Percentiles rank a stretch among this genome's conserved stretches.
phyloP scores from a whole-genome alignment of 2,888 invertebrate species.

The Platypus cylindrus region DNA sequence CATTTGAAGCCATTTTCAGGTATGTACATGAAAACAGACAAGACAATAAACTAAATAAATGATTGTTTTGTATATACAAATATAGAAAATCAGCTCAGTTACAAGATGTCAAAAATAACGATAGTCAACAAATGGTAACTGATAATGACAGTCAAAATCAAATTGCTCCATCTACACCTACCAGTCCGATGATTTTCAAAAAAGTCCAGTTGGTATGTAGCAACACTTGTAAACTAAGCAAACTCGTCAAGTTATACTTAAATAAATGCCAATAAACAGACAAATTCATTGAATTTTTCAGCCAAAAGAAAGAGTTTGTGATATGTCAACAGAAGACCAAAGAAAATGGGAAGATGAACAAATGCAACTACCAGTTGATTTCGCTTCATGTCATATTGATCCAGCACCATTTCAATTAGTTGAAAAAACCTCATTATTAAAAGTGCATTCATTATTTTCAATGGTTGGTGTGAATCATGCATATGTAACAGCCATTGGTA shows the following conservation, averaged over 20 bases:
- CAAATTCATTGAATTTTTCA: constrained; percentile 11
- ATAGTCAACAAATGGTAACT: constrained; percentile 34
- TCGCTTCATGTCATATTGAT: constrained; percentile 73
- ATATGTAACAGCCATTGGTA: constrained; percentile 88
- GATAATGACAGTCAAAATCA: constrained; percentile 30
- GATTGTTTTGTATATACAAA: constrained; percentile 3
- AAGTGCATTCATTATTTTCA: constrained; percentile 93
- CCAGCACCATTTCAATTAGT: constrained; percentile 97
- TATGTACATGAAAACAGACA: constrained; percentile 11
- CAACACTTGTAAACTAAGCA: neutral
- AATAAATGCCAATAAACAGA: constrained; percentile 3
- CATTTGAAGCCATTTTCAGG: constrained; percentile 84
- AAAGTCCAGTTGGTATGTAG: constrained; percentile 74
- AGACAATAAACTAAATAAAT: no score
- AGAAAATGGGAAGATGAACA: constrained; percentile 87
- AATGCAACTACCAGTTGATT: constrained; percentile 69
- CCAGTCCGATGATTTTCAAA: constrained; percentile 68
- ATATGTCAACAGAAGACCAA: constrained; percentile 90
- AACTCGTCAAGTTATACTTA: neutral
- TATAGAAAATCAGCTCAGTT: constrained; percentile 60
- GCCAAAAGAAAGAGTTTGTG: constrained; percentile 81
- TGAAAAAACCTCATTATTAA: constrained; percentile 82
- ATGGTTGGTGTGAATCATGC: constrained; percentile 97
- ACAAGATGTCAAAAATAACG: constrained; percentile 57
- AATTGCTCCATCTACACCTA: constrained; percentile 47